Evolutionary conservation across 2,113 vertebrate species (phyloP), one percentile per base, ranked within the genome.

Genomic region (Nibea coibor): DNA sequence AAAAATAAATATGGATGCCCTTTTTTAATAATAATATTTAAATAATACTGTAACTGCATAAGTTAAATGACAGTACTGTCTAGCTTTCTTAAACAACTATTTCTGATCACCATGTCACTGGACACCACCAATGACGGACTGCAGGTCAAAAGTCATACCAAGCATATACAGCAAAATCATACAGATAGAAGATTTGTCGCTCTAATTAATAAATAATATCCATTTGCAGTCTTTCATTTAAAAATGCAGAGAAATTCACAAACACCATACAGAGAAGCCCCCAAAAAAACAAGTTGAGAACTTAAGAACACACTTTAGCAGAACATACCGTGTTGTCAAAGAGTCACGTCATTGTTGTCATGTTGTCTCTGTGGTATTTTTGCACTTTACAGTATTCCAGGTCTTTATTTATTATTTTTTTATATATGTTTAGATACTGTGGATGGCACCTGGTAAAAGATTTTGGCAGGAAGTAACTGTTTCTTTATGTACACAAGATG

Each of bases 151-250:
- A 77, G 72, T 85, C 72, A 90, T 82, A 91, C 78, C 79, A 83
- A 91, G 86, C 75, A 92, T 82, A 42, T 89, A 91, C 89, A 92
- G 85, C 83, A 85, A 86, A 88, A 88, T 84, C 71, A 90, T 81
- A 91, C 85, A 91, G 77, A 82, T 72, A 75, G 3, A 77, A 72
- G 43, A 54, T 62, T 84, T 77, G 53, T 50, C 47, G 63, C 51
- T 82, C 87, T 80, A 63, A 90, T 76, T 73, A 67, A 88, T 78
- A 83, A 89, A 89, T 88, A 66, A 85, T 62, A 80, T 45, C 75
- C 50, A 72, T 87, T 64, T 74, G 82, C 58, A 80, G 54, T 35
- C 66, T 75, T 87, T 92, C 80, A 80, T 80, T 83, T 64, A 50
- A 88, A 88, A 75, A 87, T 78, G 84, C 78, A 90, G 58, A 87